Evolutionary conservation across 2,888 invertebrate species (phyloP).

Genomic region (Platerodrilus igneus): DNA sequence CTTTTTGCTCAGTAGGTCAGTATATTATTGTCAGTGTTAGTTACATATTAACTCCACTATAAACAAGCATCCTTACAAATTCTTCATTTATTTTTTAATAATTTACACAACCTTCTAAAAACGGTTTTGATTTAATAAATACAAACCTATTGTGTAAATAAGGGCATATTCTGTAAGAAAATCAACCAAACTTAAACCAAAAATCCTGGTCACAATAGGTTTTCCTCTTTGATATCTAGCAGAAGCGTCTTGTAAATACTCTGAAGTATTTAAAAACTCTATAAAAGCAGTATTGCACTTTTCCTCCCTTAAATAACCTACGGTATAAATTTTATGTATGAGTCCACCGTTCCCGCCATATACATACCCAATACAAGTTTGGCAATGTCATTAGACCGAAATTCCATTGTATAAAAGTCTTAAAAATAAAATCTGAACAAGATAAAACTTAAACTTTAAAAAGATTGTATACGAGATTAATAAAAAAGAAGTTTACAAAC

Average conservation of each 20-base stretch:
- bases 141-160: slow-evolving; percentile 41
- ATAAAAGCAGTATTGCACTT: slow-evolving; percentile 38
- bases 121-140: neutral
- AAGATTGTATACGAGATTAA: too few species aligned
- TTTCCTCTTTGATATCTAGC: slow-evolving; percentile 32
- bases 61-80: too few species aligned
- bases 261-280: slow-evolving; percentile 38
- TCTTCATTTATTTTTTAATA: too few species aligned
- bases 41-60: too few species aligned
- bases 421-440: too few species aligned
- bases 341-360: slow-evolving; percentile 12
- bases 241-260: slow-evolving; percentile 33
- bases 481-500: too few species aligned
- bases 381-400: slow-evolving; percentile 35
- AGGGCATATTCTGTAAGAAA: slow-evolving; percentile 42
- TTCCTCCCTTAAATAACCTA: slow-evolving; percentile 44
- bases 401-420: slow-evolving; percentile 33
- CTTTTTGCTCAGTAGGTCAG: neutral
- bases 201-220: slow-evolving; percentile 40
- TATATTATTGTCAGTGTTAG: too few species aligned
- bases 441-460: too few species aligned
- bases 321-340: too few species aligned
- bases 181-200: slow-evolving; percentile 41
- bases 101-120: too few species aligned
- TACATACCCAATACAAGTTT: slow-evolving; percentile 36